Base-by-base conservation (phyloP, 2,888 invertebrate species). In the Melitaea athalia region DNA sequence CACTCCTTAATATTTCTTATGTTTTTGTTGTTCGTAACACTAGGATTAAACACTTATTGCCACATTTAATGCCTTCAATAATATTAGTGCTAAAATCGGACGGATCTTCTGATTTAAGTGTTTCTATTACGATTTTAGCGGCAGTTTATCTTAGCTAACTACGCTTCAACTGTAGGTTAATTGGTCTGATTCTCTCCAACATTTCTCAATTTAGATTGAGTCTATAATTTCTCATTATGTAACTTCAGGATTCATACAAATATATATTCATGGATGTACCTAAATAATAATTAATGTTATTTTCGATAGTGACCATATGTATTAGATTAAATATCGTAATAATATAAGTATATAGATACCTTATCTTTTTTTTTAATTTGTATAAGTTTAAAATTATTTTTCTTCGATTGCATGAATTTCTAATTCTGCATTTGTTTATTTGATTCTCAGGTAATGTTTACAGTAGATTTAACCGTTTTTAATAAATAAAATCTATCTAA, bases 171-270 rank as follows among this genome's bases (percentile, higher is more conserved):
- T 24, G 24, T 14, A 55, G 31, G 24, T 24, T 24, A 24, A 24
- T 24, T 55, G 14, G 33, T 31, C 33, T 55, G 33, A 55, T 55
- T 55, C 33, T 24, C 24, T 55, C n/a, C 33, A 55, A 55, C 53
- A 55, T 55, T 55, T 55, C 53, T 55, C 33, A 55, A 31, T 55
- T 55, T 55, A 33, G 33, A 55, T 31, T 14, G 53, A 55, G 53
- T 55, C 33, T 31, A 55, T 55, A 55, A 55, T 33, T 55, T 55
- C 14, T 55, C 33, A 55, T 55, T 55, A 33, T 33, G 53, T 55
- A 55, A 33, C 53, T 55, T 14, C 14, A 52, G 24, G 52, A 1
- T 24, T 24, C 5, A 11, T 52, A 52, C 15, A 52, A 8, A 24
- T 52, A 24, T 24, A 55, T 14, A 14, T 31, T 31, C 24, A 24